Percentiles rank a stretch among this genome's conserved stretches.
phyloP scores from a whole-genome alignment of 2,113 vertebrate genomes.

The Meles meles region DNA sequence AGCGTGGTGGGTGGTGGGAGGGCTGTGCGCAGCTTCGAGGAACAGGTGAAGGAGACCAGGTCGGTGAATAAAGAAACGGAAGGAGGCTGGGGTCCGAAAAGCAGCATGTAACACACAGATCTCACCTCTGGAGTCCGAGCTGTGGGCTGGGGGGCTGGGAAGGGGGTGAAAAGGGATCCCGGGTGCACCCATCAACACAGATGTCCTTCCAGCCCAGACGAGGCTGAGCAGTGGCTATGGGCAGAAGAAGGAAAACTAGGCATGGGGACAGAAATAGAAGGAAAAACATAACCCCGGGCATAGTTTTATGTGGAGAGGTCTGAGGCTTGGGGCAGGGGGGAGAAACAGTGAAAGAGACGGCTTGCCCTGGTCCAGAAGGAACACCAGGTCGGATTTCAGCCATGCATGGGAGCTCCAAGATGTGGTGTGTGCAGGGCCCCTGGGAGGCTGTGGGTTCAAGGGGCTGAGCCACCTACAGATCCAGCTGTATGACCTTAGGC shows the following conservation, averaged over 20 bases:
- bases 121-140: not conserved
- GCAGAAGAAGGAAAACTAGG: not conserved
- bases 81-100: not conserved
- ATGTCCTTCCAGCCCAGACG: not conserved
- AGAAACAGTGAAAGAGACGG: not conserved
- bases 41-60: not conserved
- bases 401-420: not conserved
- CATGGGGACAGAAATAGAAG: not conserved
- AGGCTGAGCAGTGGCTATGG: not conserved
- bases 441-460: not conserved
- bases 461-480: not conserved
- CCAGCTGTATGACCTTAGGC: not conserved
- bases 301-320: not conserved
- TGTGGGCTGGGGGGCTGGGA: no score
- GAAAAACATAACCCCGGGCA: not conserved
- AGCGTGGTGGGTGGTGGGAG: rapidly evolving
- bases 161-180: not conserved
- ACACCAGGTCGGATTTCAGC: not conserved
- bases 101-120: not conserved
- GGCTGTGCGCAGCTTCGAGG: not conserved
- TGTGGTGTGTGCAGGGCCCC: not conserved
- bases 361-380: not conserved
- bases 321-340: not conserved
- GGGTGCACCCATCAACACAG: not conserved
- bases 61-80: not conserved